Evolutionary conservation across 2,797 vertebrate genomes (phyloP).

Genomic region (Astyanax mexicanus): DNA sequence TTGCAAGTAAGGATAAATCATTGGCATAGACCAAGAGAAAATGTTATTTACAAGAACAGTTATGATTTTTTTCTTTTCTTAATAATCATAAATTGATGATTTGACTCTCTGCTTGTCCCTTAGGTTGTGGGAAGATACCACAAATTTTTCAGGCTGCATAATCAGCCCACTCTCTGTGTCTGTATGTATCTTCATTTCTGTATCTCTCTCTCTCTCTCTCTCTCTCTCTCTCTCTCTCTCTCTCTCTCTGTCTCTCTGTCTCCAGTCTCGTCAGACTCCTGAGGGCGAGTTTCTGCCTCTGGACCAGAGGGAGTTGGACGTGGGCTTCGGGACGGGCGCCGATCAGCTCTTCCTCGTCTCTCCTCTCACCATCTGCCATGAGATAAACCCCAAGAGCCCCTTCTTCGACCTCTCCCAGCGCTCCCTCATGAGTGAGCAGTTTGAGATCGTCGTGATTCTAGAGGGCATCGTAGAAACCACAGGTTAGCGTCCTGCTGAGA

Average conservation of each 20-base stretch:
- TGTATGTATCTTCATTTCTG: not conserved
- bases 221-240: slow-evolving; percentile 18
- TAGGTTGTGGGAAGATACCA: not conserved
- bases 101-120: no score
- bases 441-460: slow-evolving; percentile 92
- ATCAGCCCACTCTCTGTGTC: not conserved
- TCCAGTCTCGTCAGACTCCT: slow-evolving; percentile 89
- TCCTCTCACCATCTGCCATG: slow-evolving; percentile 91
- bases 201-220: slow-evolving; percentile 36
- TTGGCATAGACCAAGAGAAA: no score
- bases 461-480: slow-evolving; percentile 93
- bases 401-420: slow-evolving; percentile 89
- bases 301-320: slow-evolving; percentile 90
- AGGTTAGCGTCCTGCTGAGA: slow-evolving; percentile 70
- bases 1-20: no score
- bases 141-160: not conserved
- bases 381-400: slow-evolving; percentile 88
- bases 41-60: no score
- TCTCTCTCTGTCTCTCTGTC: slow-evolving; percentile 33
- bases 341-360: slow-evolving; percentile 92
- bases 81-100: not conserved
- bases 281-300: slow-evolving; percentile 92
- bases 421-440: slow-evolving; percentile 87
- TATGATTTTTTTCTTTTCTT: not conserved
- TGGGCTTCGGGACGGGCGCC: slow-evolving; percentile 90